Evolutionary conservation across 2,888 invertebrate species (phyloP).

Genomic region (Galerucella pusilla): DNA sequence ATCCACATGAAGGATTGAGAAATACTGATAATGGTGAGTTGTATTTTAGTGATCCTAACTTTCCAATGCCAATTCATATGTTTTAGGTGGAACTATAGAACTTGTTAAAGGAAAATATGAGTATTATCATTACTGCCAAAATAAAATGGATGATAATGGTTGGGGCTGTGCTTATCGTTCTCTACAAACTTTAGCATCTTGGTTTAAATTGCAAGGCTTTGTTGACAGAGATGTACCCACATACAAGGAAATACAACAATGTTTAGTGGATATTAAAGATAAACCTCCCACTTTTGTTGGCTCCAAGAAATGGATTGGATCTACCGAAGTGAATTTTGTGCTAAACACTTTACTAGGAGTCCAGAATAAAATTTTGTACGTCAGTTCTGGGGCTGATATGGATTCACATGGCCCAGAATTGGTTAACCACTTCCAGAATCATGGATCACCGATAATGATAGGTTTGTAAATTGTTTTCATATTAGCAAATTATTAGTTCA

Average conservation of each 20-base stretch:
- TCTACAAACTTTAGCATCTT: slow-evolving; percentile 94
- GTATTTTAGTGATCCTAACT: no score
- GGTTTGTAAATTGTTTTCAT: slow-evolving; percentile 68
- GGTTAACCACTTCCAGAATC: slow-evolving; percentile 88
- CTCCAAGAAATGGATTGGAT: slow-evolving; percentile 97
- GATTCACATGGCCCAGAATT: slow-evolving; percentile 83
- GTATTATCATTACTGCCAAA: slow-evolving; percentile 98
- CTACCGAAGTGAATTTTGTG: slow-evolving; percentile 95
- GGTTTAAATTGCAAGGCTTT: slow-evolving; percentile 90
- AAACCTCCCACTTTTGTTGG: slow-evolving; percentile 89
- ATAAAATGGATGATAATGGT: slow-evolving; percentile 93
- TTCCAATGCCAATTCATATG: neutral
- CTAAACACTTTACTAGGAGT: slow-evolving; percentile 83
- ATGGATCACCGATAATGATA: slow-evolving; percentile 98
- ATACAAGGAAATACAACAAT: slow-evolving; percentile 90
- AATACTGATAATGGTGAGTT: slow-evolving; percentile 58
- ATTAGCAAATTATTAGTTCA: slow-evolving; percentile 8
- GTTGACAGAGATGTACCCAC: slow-evolving; percentile 81
- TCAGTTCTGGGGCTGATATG: slow-evolving; percentile 87
- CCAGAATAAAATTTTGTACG: slow-evolving; percentile 84
- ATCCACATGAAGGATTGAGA: slow-evolving; percentile 76
- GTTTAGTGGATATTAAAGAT: slow-evolving; percentile 93
- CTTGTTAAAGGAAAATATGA: slow-evolving; percentile 86
- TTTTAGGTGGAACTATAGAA: slow-evolving; percentile 66
- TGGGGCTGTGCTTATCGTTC: slow-evolving; percentile 99